Percentiles rank a stretch among this genome's conserved stretches.
These are phyloP conservation scores for Leptinotarsa texana DNA, from an alignment of 1,140 invertebrate species.

Conservation along the genomic window DNA sequence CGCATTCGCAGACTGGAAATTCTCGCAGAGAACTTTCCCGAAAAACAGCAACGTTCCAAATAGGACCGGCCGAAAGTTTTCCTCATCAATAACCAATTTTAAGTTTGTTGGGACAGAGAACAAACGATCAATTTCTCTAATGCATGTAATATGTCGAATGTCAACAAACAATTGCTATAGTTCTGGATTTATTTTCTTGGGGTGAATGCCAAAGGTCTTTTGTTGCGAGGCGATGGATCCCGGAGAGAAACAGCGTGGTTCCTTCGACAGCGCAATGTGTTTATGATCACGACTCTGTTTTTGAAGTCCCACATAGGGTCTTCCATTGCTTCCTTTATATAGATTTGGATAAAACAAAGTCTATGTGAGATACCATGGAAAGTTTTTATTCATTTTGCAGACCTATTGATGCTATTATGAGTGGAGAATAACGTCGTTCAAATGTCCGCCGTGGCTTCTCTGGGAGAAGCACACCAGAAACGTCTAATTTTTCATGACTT, in stretches of 20 bases:
- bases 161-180: constrained; percentile 9
- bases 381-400: too few species aligned
- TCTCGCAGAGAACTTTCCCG: constrained; percentile 5
- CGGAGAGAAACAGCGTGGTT: not conserved
- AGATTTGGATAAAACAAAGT: too few species aligned
- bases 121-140: constrained; percentile 22
- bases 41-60: constrained; percentile 17
- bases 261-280: not conserved
- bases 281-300: not conserved
- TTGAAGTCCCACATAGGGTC: too few species aligned
- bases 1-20: not conserved
- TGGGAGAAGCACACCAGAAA: too few species aligned
- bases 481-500: too few species aligned
- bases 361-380: too few species aligned
- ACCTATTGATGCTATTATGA: too few species aligned
- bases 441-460: too few species aligned
- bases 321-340: too few species aligned
- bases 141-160: constrained; percentile 24
- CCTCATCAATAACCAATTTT: constrained; percentile 23
- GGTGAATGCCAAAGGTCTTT: not conserved
- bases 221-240: not conserved
- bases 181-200: constrained; percentile 9
- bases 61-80: constrained; percentile 6
- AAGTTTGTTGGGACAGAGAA: constrained; percentile 8
- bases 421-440: too few species aligned